Conservation (phyloP, 2,797 vertebrate species). For the Lithobates sylvaticus region DNA sequence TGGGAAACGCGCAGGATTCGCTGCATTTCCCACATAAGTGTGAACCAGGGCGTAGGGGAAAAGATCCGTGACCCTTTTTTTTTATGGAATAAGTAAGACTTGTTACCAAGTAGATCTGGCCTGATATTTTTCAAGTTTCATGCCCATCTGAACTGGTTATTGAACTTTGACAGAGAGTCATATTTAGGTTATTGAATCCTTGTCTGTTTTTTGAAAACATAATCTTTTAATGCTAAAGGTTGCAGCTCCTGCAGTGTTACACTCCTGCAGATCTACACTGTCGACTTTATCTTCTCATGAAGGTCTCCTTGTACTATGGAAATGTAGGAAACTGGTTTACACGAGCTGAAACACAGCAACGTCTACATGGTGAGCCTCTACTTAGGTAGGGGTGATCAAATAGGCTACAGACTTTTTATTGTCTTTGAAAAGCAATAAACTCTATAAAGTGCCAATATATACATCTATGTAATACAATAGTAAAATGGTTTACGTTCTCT, state of each 20-base stretch:
- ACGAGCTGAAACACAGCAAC: background rate
- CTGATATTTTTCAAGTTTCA: background rate
- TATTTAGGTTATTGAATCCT: no score
- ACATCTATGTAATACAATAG: no score
- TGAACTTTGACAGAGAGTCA: background rate
- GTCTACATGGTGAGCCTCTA: background rate
- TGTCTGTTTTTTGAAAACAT: background rate
- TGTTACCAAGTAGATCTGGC: background rate
- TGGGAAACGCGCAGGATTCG: no score
- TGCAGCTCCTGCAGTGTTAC: background rate
- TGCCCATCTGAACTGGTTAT: background rate
- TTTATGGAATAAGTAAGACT: background rate
- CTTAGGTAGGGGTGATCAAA: no score
- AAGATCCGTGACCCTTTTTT: no score
- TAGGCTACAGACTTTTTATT: no score
- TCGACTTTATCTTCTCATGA: background rate
- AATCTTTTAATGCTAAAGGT: conserved; percentile 5
- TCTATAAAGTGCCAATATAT: no score
- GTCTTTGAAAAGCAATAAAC: no score
- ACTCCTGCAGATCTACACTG: background rate
- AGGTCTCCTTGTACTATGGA: background rate
- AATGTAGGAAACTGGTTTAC: background rate
- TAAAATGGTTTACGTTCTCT: no score
- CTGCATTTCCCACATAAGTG: no score
- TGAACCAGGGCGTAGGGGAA: no score